Conservation (phyloP, 2,888 invertebrate species). For the Aricia artaxerxes region DNA sequence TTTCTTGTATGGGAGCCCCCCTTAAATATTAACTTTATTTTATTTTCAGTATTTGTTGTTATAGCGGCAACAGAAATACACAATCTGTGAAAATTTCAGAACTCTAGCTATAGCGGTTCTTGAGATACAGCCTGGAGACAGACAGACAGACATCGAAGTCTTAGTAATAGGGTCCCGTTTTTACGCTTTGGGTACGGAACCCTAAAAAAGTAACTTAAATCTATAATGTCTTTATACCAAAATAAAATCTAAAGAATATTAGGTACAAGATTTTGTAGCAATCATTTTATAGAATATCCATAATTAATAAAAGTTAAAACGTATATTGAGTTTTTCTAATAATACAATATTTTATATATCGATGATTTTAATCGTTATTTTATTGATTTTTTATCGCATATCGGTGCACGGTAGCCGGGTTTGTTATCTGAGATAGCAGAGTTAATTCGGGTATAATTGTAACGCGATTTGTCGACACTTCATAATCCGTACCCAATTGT, state of each 20-base stretch:
- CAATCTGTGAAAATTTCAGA: no score
- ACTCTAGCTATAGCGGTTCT: no score
- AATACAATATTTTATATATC: not conserved
- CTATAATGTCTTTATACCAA: not conserved
- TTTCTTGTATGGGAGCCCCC: no score
- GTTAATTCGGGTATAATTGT: conserved; percentile 29
- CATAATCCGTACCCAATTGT: not conserved
- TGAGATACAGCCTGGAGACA: no score
- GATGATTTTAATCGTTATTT: conserved; percentile 29
- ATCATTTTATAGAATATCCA: not conserved
- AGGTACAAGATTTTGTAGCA: not conserved
- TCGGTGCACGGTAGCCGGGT: conserved; percentile 37
- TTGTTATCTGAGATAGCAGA: conserved; percentile 35
- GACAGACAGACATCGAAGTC: no score
- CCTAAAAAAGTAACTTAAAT: not conserved
- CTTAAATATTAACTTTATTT: no score
- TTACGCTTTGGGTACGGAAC: no score
- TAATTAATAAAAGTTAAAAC: not conserved
- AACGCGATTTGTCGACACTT: conserved; percentile 17
- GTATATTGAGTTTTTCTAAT: not conserved
- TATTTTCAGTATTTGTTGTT: no score
- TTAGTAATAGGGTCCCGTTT: no score
- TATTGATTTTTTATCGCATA: conserved; percentile 38
- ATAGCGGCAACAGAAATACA: no score
- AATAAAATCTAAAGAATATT: not conserved